Evolutionary conservation across 2,797 vertebrate genomes (phyloP).

Genomic region (Leptatherina wallacei): DNA sequence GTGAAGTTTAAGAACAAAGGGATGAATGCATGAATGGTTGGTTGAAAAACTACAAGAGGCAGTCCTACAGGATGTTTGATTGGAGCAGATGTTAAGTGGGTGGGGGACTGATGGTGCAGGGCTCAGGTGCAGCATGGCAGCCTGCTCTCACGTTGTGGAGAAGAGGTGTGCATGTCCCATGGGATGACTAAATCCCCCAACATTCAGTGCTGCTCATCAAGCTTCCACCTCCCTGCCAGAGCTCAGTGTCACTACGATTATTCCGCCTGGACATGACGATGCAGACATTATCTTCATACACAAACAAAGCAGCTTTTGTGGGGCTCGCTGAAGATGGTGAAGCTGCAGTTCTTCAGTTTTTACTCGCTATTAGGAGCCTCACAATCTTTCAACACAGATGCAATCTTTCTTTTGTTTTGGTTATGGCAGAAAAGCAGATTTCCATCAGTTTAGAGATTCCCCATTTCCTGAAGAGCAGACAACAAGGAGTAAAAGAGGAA

Average conservation of each 20-base stretch:
- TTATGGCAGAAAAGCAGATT: conserved; percentile 8
- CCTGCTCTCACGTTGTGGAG: conserved; percentile 39
- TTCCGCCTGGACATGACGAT: conserved; percentile 63
- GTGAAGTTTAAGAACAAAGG: neutral
- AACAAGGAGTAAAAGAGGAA: conserved; percentile 1
- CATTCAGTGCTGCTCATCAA: conserved; percentile 71
- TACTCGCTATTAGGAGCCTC: conserved; percentile 21
- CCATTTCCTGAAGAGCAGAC: neutral
- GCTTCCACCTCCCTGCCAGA: conserved; percentile 51
- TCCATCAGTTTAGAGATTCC: conserved; percentile 8
- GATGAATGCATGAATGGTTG: neutral
- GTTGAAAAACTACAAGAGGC: conserved; percentile 16
- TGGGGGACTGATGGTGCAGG: conserved; percentile 41
- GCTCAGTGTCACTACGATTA: conserved; percentile 72
- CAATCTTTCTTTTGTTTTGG: conserved; percentile 17
- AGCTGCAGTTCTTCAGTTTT: conserved; percentile 37
- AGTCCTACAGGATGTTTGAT: conserved; percentile 17
- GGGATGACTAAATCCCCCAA: conserved; percentile 68
- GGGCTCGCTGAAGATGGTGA: conserved; percentile 23
- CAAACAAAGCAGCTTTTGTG: conserved; percentile 44
- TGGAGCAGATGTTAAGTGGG: conserved; percentile 51
- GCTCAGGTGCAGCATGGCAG: conserved; percentile 60
- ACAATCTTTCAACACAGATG: conserved; percentile 10
- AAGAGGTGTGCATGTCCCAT: conserved; percentile 45
- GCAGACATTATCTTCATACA: conserved; percentile 51